Base-by-base conservation (phyloP, 2,888 invertebrate species). In the Masnerella sp. region DNA sequence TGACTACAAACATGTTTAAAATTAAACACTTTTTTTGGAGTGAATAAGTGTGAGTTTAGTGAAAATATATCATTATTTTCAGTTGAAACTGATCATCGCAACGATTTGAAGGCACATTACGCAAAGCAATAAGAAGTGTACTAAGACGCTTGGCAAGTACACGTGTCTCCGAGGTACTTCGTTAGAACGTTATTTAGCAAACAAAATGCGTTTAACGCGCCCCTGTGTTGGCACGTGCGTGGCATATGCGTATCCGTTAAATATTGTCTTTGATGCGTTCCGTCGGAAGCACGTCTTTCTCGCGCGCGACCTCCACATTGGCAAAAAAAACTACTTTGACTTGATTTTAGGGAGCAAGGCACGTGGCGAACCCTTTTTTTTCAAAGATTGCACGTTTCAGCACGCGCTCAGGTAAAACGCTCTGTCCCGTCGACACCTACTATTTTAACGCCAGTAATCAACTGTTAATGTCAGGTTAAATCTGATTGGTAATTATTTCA, bases 201-300 rank as follows among this genome's bases (percentile, higher is more conserved):
- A 87, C 85, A 86, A 83, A 85, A 83, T 83, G 83, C 83, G 81
- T 84, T 83, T 83, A 80, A 83, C 82, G 82, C 80, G 79, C 79
- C 80, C 81, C 80, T 79, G 77, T 72, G 77, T 79, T 79, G 85
- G 85, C 87, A 87, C 87, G 87, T 86, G 87, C 85, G 81, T 78
- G 78, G 82, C 87, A 86, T 85, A 86, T 87, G 87, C 82, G 81
- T 81, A 80, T 82, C 82, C 80, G 83, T 84, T 83, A 82, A 84
- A 85, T 81, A 85, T 86, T 85, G 85, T 86, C 87, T 87, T 86
- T 86, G 86, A 86, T 80, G 84, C 82, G 80, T 77, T 78, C 85
- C 84, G 85, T 84, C 86, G 85, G 83, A 81, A 82, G 77, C 82
- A 80, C 79, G 82, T 80, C 82, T 79, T 67, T 71, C 76, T 74